Evolutionary conservation across 1,140 invertebrate genomes (phyloP).

Genomic region (Geopemphigus sp.): DNA sequence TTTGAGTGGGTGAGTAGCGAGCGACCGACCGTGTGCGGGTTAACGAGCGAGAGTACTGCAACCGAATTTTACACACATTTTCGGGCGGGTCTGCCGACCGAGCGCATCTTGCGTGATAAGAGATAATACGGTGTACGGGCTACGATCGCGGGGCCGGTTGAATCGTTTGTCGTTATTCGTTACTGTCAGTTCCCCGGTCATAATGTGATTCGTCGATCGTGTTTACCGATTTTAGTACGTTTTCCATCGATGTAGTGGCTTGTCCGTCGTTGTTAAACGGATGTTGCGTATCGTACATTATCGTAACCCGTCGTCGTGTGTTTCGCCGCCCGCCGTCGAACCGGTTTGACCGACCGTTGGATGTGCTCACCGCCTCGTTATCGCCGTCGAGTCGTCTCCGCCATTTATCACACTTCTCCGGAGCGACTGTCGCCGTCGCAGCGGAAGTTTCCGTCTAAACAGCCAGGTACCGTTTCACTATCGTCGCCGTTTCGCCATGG

Average conservation of each 20-base stretch:
- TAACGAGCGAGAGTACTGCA: neutral
- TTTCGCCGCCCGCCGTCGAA: neutral
- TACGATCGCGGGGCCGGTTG: slow-evolving; percentile 36
- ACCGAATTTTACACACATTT: slow-evolving; percentile 19
- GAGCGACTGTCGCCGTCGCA: neutral
- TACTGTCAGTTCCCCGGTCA: neutral
- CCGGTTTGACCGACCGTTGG: slow-evolving; percentile 4
- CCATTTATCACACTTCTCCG: too few species aligned
- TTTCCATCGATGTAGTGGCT: neutral
- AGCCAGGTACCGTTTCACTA: neutral
- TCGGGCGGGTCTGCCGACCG: slow-evolving; percentile 34
- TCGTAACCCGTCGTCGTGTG: neutral
- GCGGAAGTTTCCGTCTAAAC: neutral
- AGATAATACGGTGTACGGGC: slow-evolving; percentile 21
- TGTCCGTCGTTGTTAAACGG: neutral
- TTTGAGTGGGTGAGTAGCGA: too few species aligned
- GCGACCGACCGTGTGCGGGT: too few species aligned
- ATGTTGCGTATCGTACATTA: neutral
- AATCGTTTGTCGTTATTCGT: neutral
- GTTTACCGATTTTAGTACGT: neutral
- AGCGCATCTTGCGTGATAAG: slow-evolving; percentile 25
- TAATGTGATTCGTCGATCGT: neutral
- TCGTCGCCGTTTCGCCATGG: neutral
- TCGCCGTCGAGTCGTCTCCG: neutral
- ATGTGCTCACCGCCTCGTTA: neutral